These are phyloP conservation scores for Lottia scabra DNA, from an alignment of 2,888 invertebrate genomes.

Conservation along the genomic window DNA sequence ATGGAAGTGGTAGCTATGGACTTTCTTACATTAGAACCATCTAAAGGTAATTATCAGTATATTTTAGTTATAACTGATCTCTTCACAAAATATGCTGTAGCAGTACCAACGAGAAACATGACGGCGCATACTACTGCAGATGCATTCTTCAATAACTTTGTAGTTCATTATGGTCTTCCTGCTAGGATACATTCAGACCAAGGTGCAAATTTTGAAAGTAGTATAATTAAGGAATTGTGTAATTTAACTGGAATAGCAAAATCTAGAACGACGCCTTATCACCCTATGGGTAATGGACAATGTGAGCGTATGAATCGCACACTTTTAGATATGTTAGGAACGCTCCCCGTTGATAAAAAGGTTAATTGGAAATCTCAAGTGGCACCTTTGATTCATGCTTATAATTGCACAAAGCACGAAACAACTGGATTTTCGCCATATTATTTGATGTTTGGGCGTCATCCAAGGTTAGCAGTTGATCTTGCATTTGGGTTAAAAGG, in stretches of 20 bases:
- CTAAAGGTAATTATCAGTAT: too few species aligned
- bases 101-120: constrained; percentile 26
- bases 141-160: not conserved
- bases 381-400: not conserved
- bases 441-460: not conserved
- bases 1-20: too few species aligned
- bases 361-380: not conserved
- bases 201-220: not conserved
- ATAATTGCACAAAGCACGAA: not conserved
- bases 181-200: not conserved
- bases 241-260: not conserved
- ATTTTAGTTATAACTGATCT: constrained; percentile 23
- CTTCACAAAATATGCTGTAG: constrained; percentile 22
- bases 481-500: not conserved
- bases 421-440: not conserved
- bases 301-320: not conserved
- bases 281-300: not conserved
- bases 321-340: not conserved
- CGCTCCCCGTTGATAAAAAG: not conserved
- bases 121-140: constrained; percentile 10
- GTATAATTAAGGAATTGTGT: not conserved
- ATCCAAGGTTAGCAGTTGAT: not conserved
- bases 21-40: too few species aligned
- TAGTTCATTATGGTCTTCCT: not conserved
- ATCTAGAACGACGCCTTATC: not conserved